Evolutionary conservation across 2,888 invertebrate genomes (phyloP).

Genomic region (Incurvaria masculella): DNA sequence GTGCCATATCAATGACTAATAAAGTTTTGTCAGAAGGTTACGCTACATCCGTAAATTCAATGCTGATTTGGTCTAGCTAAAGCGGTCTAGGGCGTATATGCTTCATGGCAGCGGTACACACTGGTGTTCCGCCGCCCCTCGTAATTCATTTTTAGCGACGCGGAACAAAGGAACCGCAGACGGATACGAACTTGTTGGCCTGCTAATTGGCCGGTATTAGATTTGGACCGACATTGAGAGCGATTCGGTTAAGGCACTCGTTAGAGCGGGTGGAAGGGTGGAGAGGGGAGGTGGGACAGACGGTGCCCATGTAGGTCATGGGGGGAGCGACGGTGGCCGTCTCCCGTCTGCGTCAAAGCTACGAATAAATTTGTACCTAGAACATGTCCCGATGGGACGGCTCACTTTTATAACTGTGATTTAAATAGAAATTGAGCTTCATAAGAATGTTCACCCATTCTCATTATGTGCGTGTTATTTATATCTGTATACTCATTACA

Average conservation of each 20-base stretch:
- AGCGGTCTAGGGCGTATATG: too few relatives aligned
- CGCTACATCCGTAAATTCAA: too few relatives aligned
- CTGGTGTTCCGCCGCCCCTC: not conserved
- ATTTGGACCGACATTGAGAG: not conserved
- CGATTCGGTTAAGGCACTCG: not conserved
- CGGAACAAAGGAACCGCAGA: not conserved
- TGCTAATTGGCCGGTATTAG: not conserved
- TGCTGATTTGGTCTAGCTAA: too few relatives aligned
- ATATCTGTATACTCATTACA: too few relatives aligned
- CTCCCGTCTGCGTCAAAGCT: not conserved
- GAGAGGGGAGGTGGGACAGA: not conserved
- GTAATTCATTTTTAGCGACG: not conserved
- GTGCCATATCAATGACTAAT: too few relatives aligned
- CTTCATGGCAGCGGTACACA: not conserved
- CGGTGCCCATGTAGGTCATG: not conserved
- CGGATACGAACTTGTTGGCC: not conserved
- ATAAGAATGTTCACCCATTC: too few relatives aligned
- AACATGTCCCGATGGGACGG: not conserved
- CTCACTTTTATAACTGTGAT: too few relatives aligned
- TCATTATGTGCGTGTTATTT: too few relatives aligned
- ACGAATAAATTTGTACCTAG: not conserved
- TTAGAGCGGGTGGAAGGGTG: not conserved
- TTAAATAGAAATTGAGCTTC: too few relatives aligned
- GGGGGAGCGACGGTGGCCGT: not conserved
- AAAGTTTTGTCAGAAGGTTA: too few relatives aligned